A percentile compares a stretch with the other conserved stretches of the same genome.
phyloP scores from a whole-genome alignment of 2,888 invertebrate species.

The Agonopterix arenella region DNA sequence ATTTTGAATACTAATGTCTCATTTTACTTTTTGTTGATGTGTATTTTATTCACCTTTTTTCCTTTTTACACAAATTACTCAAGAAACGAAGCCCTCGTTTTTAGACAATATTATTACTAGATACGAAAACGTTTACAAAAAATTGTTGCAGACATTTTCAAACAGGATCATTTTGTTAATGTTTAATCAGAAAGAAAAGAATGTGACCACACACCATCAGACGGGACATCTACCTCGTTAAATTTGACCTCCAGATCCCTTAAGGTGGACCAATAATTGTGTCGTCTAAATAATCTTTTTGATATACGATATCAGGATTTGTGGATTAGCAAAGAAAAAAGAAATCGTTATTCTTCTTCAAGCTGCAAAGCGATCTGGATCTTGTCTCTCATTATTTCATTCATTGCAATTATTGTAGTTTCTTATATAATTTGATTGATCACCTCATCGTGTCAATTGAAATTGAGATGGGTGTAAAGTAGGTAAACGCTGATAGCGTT shows the following conservation, averaged over 20 bases:
- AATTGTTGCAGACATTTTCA: too few species aligned
- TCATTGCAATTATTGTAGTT: too few species aligned
- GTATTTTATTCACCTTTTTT: constrained; percentile 27
- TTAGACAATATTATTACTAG: too few species aligned
- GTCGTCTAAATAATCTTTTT: too few species aligned
- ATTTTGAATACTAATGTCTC: constrained; percentile 55
- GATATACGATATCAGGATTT: neutral
- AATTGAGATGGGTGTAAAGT: neutral
- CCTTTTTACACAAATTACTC: constrained; percentile 16
- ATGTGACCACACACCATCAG: neutral
- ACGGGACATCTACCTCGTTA: neutral
- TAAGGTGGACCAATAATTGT: neutral
- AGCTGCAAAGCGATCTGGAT: too few species aligned
- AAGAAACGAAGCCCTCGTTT: too few species aligned
- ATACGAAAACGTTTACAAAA: too few species aligned
- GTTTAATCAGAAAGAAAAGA: neutral
- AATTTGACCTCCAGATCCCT: constrained; percentile 1
- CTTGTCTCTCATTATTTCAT: too few species aligned
- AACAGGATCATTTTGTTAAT: neutral
- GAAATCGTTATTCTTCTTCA: neutral
- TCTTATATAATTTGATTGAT: too few species aligned
- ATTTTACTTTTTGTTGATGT: constrained; percentile 41
- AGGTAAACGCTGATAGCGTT: constrained; percentile 29
- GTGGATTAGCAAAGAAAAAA: neutral
- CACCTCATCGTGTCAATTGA: too few species aligned